Evolutionary conservation across 1,140 invertebrate genomes (phyloP), one percentile per base, ranked within the genome.

Genomic region (Sycobia sp.): DNA sequence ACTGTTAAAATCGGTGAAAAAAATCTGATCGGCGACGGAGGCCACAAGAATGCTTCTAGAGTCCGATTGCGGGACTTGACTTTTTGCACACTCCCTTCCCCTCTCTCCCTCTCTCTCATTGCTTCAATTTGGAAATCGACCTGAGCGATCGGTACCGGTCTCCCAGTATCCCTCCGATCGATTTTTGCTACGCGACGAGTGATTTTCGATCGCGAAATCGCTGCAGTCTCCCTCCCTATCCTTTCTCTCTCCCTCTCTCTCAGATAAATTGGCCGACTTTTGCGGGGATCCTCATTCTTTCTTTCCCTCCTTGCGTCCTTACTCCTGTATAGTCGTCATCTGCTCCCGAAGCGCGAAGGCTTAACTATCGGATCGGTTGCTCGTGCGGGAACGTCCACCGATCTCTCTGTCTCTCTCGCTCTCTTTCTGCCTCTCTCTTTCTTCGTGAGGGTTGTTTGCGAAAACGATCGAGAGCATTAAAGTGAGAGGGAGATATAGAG

Each of bases 391-490:
- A 22, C 44, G 13, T 7, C 23, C 14, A 27, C 14, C 44, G 44
- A 8, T 27, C 23, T n/a, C 14, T 2, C 5, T 7, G 23, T n/a
- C 16, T 11, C 4, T 3, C 25, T 16, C 44, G 14, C 44, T 11
- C 22, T 4, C 25, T n/a, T n/a, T n/a, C n/a, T 10, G 23, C 50
- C 3, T 53, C 47, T 50, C 2, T 16, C 1, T 7, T n/a, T 9
- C 25, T 11, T 13, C 36, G 27, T 25, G 66, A 64, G 58, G 62
- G 66, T 66, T 54, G 16, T 43, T 51, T 51, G 36, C 46, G 36
- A 51, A 60, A 60, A 43, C 13, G 1, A 32, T 27, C 41, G 38
- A 46, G 36, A 41, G 46, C 27, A 39, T 9, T 16, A n/a, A n/a
- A n/a, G n/a, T n/a, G n/a, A n/a, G n/a, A n/a, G n/a, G n/a, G n/a